Conservation (phyloP, 2,888 invertebrate species). For the Sycophila texana region DNA sequence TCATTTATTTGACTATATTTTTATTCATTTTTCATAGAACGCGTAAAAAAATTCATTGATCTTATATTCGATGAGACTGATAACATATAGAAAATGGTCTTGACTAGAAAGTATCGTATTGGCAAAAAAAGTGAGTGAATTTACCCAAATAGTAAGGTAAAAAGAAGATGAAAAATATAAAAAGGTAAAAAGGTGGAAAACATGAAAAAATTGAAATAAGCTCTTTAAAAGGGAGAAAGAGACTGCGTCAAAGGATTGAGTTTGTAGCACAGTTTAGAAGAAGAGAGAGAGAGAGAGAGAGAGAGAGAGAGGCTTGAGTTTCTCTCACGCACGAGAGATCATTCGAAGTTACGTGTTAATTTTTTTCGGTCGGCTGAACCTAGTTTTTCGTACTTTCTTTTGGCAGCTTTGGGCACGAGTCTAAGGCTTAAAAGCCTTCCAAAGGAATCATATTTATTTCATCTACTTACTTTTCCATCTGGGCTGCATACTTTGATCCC, state of each 20-base stretch:
- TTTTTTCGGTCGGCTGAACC: not conserved
- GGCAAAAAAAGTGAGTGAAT: too few species aligned
- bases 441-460: not conserved
- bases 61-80: too few species aligned
- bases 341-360: constrained; percentile 16
- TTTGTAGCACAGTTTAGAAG: not conserved
- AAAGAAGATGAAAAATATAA: too few species aligned
- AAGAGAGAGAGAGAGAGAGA: too few species aligned
- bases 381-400: not conserved
- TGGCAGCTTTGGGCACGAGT: too few species aligned
- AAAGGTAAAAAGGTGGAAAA: constrained; percentile 18
- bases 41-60: too few species aligned
- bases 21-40: too few species aligned
- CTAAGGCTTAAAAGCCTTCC: too few species aligned
- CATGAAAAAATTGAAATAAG: constrained; percentile 45
- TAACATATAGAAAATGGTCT: too few species aligned
- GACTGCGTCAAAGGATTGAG: constrained; percentile 1
- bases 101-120: too few species aligned
- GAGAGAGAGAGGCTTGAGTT: constrained; percentile 25
- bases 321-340: not conserved
- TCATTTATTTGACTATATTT: too few species aligned
- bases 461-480: constrained; percentile 84
- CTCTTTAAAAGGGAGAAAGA: constrained; percentile 16
- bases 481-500: constrained; percentile 91
- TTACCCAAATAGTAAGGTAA: too few species aligned